Evolutionary conservation across 2,888 invertebrate genomes (phyloP), one percentile per base, ranked within the genome.

Genomic region (Callyntrura guangdongensis): DNA sequence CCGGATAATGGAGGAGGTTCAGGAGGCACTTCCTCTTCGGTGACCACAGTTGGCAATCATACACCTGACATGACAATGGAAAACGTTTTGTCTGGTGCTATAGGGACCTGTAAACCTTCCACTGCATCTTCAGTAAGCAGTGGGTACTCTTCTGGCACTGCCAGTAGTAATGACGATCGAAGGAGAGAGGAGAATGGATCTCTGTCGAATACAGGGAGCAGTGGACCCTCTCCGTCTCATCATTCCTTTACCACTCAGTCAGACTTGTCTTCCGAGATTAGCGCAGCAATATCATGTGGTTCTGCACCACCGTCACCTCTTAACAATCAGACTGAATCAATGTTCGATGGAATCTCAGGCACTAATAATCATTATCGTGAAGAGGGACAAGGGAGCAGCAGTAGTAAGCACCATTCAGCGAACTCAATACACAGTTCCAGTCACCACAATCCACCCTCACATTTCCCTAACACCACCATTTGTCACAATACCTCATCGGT

Each of bases 241-340:
- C 94, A 96, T 95, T 94, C 96, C 95, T 89, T 95, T 96, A 92
- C 96, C 93, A 96, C 96, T 25, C 97, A 97, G 95, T 97, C 97
- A 64, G 97, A 97, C 94, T 95, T 97, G 93, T 97, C 97, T 90
- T 96, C 97, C 88, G 97, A 97, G 94, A 97, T 97, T 94, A 97
- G 97, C 94, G 97, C 97, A 11, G 97, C 97, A 84, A 97, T 97
- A 94, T 97, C 97, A 91, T 96, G 96, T 90, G 95, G 96, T 79
- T 97, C 97, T 69, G 97, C 97, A 12, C 96, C 96, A 93, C 96
- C 96, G 61, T 96, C 96, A 82, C 97, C 97, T 64, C 97, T 97
- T 45, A 92, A 93, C 90, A 92, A 92, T 92, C 92, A 92, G 91
- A 90, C 92, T 91, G 92, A 92, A 56, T 85, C 90, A 47, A 90